Evolutionary conservation across 2,113 vertebrate species (phyloP).

Genomic region (Perognathus longimembris): DNA sequence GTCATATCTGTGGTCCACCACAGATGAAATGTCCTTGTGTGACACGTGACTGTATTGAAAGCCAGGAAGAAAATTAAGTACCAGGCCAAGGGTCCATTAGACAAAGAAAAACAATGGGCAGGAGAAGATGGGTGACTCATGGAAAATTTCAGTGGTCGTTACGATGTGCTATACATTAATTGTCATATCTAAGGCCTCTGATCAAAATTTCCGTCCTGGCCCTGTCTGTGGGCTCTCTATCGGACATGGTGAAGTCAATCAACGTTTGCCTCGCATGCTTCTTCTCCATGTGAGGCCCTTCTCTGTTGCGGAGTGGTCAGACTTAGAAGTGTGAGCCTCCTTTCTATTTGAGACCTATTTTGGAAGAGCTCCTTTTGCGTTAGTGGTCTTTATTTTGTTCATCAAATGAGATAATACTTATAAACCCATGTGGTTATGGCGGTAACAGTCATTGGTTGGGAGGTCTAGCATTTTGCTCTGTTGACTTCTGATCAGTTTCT

Average conservation of each 20-base stretch:
- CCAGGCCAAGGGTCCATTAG: neutral
- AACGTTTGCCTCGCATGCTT: neutral
- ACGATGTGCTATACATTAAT: neutral
- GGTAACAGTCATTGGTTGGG: neutral
- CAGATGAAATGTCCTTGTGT: neutral
- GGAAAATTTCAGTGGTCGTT: no score
- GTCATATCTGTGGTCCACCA: no score
- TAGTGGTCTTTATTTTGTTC: neutral
- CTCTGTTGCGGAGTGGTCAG: neutral
- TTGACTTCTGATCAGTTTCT: neutral
- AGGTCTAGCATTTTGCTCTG: neutral
- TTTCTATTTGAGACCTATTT: neutral
- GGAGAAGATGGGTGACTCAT: no score
- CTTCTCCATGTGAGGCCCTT: neutral
- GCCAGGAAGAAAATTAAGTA: neutral
- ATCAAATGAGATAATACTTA: neutral
- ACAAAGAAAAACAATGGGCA: neutral
- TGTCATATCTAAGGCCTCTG: neutral
- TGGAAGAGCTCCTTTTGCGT: neutral
- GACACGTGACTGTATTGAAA: neutral
- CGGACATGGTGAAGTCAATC: neutral
- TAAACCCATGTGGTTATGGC: neutral
- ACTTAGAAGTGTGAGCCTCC: neutral
- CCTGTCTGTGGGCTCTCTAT: neutral
- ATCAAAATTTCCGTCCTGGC: neutral